A percentile compares a stretch with the other conserved stretches of the same genome.
Evolutionary conservation across 1,140 invertebrate species (phyloP).

Genomic region (Liolophura sinensis): DNA sequence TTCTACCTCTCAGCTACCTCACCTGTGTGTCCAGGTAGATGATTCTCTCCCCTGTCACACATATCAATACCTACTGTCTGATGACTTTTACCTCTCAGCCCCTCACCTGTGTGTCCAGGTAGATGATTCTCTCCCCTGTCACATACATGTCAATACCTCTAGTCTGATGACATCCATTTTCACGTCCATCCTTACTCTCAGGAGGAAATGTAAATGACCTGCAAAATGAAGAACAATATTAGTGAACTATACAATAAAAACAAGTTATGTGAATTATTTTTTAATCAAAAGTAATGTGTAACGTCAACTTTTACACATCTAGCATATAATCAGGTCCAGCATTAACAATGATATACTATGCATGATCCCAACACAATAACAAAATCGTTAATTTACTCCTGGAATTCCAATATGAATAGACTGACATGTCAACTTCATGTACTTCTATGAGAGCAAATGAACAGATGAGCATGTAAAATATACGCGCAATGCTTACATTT

Average conservation of each 20-base stretch:
- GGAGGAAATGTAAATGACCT: slow-evolving; percentile 59
- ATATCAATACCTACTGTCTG: too few species aligned
- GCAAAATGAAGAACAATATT: slow-evolving; percentile 7
- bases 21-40: slow-evolving; percentile 1
- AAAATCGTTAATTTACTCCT: too few species aligned
- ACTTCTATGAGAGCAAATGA: too few species aligned
- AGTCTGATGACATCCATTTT: slow-evolving; percentile 65
- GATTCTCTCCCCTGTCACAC: slow-evolving; percentile 61
- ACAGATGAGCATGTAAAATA: too few species aligned
- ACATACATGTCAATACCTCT: slow-evolving; percentile 69
- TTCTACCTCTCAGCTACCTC: neutral
- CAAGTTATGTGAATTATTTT: neutral
- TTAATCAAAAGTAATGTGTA: neutral
- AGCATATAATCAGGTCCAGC: too few species aligned
- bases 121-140: slow-evolving; percentile 66
- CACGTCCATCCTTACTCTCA: slow-evolving; percentile 61
- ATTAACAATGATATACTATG: neutral
- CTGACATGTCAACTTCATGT: too few species aligned
- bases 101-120: slow-evolving; percentile 47
- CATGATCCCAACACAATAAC: neutral
- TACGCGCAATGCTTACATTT: too few species aligned
- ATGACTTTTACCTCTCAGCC: too few species aligned
- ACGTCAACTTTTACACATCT: too few species aligned
- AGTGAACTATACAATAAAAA: slow-evolving; percentile 7
- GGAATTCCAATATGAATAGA: too few species aligned